These are phyloP conservation scores for Cataglyphis rosenhaueri DNA, from an alignment of 2,888 invertebrate genomes.

Conservation along the genomic window DNA sequence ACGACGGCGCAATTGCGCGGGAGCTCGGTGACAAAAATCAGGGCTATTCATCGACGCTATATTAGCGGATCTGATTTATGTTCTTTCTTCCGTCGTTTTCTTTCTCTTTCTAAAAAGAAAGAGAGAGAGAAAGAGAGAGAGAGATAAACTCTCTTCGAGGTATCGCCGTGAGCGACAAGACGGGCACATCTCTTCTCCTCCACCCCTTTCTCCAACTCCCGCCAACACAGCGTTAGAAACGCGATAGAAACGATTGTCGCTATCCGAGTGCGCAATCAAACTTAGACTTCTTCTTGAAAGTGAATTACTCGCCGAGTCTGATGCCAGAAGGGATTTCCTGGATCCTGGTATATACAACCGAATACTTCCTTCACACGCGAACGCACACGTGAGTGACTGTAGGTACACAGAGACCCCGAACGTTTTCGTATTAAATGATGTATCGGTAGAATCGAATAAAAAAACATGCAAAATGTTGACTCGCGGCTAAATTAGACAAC, in stretches of 20 bases:
- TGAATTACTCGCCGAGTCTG: conserved; percentile 71
- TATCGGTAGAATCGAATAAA: not conserved
- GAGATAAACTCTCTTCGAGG: conserved; percentile 24
- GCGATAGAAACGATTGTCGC: conserved; percentile 74
- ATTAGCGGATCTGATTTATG: conserved; percentile 73
- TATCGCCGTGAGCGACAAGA: conserved; percentile 43
- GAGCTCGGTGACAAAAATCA: conserved; percentile 65
- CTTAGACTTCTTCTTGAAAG: conserved; percentile 77
- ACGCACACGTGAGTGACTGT: not conserved
- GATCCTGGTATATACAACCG: conserved; percentile 49
- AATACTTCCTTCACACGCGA: conserved; percentile 44
- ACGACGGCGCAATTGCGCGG: not conserved
- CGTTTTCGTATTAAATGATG: conserved; percentile 20
- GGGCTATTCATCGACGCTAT: conserved; percentile 67
- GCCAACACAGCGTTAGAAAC: conserved; percentile 69
- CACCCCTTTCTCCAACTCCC: not conserved
- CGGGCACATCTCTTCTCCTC: conserved; percentile 26
- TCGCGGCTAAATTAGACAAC: conserved; percentile 7
- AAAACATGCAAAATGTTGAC: conserved; percentile 15
- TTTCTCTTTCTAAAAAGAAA: conserved; percentile 52
- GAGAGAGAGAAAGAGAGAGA: conserved; percentile 26
- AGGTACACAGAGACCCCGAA: conserved; percentile 6
- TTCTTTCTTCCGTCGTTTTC: conserved; percentile 67
- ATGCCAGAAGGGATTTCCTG: conserved; percentile 58
- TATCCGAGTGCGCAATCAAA: conserved; percentile 77